Percentiles rank a stretch among this genome's conserved stretches.
These are phyloP conservation scores for Chlorodrepanis virens DNA, from an alignment of 2,113 vertebrate genomes.

Conservation along the genomic window DNA sequence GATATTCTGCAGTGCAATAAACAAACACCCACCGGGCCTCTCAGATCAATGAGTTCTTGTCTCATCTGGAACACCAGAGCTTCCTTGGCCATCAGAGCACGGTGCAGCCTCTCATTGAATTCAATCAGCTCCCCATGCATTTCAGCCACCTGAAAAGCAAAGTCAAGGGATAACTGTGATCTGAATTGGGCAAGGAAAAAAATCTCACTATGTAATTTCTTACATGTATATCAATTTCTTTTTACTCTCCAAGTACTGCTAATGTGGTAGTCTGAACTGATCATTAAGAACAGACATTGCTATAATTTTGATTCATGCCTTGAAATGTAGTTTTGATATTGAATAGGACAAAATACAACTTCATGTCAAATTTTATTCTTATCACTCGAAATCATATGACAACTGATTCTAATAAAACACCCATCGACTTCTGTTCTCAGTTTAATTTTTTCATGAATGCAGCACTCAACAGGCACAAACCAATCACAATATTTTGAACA, in stretches of 20 bases:
- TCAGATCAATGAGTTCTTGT: conserved; percentile 94
- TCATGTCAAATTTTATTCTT: neutral
- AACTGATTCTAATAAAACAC: neutral
- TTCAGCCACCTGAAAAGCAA: conserved; percentile 89
- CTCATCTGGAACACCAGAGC: conserved; percentile 95
- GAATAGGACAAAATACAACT: neutral
- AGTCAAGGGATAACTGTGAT: neutral
- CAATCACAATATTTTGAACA: neutral
- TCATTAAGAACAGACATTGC: neutral
- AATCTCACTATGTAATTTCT: neutral
- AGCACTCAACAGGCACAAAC: neutral
- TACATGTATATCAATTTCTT: neutral
- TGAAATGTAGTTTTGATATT: neutral
- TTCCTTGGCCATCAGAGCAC: conserved; percentile 94
- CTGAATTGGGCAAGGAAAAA: neutral
- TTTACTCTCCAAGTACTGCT: neutral
- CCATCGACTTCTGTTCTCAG: neutral
- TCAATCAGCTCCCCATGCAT: conserved; percentile 99
- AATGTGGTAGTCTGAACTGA: neutral
- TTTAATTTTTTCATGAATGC: neutral
- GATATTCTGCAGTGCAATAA: neutral
- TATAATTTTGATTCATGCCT: neutral
- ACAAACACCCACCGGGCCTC: conserved; percentile 86
- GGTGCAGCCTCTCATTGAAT: conserved; percentile 95
- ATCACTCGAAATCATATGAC: neutral